A percentile compares a stretch with the other conserved stretches of the same genome.
Conservation (phyloP, 2,888 invertebrate species). For the Morpho helenor region DNA sequence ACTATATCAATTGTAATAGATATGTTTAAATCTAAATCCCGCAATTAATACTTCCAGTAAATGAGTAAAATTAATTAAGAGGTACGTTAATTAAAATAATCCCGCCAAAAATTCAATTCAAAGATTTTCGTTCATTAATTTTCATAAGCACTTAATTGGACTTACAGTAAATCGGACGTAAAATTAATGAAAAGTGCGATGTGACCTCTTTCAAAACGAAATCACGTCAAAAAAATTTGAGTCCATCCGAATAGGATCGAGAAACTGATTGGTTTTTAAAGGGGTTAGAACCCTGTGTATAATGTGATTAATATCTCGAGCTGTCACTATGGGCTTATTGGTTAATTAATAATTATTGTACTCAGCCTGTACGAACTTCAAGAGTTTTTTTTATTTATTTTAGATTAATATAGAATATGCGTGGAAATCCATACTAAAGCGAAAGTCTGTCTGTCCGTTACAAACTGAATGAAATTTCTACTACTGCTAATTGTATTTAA, state of each 20-base stretch:
- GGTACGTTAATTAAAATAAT: conserved; percentile 2
- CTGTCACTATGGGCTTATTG: conserved; percentile 2
- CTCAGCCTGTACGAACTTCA: too few relatives aligned
- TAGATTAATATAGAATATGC: too few relatives aligned
- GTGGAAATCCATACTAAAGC: too few relatives aligned
- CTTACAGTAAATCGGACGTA: conserved; percentile 42
- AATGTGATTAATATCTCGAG: conserved; percentile 10
- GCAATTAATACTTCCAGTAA: neutral
- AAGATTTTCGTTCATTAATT: conserved; percentile 22
- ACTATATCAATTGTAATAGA: neutral
- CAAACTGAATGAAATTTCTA: too few relatives aligned
- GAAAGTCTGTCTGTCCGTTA: too few relatives aligned
- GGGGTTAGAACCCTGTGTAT: conserved; percentile 13
- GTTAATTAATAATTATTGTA: too few relatives aligned
- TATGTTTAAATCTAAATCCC: neutral
- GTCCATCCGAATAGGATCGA: conserved; percentile 48
- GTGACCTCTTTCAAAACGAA: conserved; percentile 39
- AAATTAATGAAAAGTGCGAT: conserved; percentile 39
- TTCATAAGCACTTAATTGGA: conserved; percentile 33
- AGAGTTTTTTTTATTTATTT: too few relatives aligned
- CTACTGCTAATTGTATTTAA: too few relatives aligned
- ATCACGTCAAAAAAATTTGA: conserved; percentile 49
- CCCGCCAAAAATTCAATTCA: neutral
- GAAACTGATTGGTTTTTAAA: conserved; percentile 32
- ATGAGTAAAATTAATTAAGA: conserved; percentile 1